Evolutionary conservation across 2,113 vertebrate species (phyloP).

Genomic region (Tragelaphus imberbis): DNA sequence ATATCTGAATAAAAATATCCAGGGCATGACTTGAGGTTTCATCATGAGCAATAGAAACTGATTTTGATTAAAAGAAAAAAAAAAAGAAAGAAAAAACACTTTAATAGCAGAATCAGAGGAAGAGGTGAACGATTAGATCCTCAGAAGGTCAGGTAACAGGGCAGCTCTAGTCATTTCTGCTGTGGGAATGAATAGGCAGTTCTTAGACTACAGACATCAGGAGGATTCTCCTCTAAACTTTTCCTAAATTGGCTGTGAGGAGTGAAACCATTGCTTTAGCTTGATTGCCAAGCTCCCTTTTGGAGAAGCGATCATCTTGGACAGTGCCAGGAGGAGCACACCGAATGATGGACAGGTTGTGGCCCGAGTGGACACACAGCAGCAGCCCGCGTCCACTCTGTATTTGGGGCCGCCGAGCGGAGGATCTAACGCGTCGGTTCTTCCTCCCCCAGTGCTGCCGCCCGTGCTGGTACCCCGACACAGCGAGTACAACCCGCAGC

Average conservation of each 20-base stretch:
- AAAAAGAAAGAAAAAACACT: background rate
- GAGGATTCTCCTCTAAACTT: background rate
- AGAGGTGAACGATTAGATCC: background rate
- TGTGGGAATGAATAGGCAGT: background rate
- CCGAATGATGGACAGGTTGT: background rate
- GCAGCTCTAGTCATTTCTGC: background rate
- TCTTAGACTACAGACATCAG: background rate
- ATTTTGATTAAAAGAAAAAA: background rate
- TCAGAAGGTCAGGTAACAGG: background rate
- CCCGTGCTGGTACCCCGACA: constrained; percentile 96
- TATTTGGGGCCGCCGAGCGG: background rate
- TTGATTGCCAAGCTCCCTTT: background rate
- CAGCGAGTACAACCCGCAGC: constrained; percentile 98
- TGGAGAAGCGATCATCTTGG: background rate
- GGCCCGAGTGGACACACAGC: no score
- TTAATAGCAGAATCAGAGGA: background rate
- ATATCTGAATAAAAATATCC: background rate
- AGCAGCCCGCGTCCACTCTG: fast-evolving
- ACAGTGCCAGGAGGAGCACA: background rate
- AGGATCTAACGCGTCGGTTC: background rate
- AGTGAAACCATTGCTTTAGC: background rate
- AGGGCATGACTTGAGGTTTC: background rate
- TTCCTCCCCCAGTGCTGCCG: constrained; percentile 87
- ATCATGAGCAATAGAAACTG: background rate
- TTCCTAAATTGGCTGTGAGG: background rate